These are phyloP conservation scores for Platichthys stellatus DNA, from an alignment of 2,113 vertebrate species.

Conservation along the genomic window DNA sequence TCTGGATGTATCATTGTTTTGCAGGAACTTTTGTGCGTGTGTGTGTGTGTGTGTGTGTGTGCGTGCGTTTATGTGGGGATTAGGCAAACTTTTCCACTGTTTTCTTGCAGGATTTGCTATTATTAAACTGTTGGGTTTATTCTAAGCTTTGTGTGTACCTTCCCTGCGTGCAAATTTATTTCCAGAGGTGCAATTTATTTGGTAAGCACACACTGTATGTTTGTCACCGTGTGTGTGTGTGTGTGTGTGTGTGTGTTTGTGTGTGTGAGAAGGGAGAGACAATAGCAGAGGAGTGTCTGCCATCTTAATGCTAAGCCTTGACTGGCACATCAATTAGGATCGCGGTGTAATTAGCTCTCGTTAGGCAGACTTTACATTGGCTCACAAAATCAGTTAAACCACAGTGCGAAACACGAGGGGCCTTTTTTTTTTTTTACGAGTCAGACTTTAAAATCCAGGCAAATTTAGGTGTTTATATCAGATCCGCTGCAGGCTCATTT, in stretches of 20 bases:
- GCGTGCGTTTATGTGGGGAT: neutral
- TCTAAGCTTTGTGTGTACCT: neutral
- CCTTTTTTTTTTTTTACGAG: conserved; percentile 1
- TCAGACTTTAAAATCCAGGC: conserved; percentile 28
- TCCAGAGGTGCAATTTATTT: neutral
- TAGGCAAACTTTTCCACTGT: neutral
- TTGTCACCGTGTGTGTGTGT: neutral
- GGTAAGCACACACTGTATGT: neutral
- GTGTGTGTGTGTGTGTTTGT: conserved; percentile 11
- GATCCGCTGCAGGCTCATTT: neutral
- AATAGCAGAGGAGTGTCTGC: conserved; percentile 26
- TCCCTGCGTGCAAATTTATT: neutral
- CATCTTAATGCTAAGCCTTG: conserved; percentile 34
- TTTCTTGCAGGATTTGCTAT: neutral
- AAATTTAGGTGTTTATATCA: neutral
- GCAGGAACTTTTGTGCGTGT: neutral
- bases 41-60: neutral
- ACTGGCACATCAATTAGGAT: conserved; percentile 65
- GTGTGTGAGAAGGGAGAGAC: conserved; percentile 6
- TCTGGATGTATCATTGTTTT: neutral
- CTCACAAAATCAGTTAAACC: conserved; percentile 39
- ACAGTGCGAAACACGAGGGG: conserved; percentile 37
- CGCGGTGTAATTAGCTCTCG: conserved; percentile 71
- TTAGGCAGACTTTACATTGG: conserved; percentile 53
- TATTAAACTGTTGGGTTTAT: neutral